These are phyloP conservation scores for Oligia fasciuncula DNA, from an alignment of 2,888 invertebrate species.

Conservation along the genomic window DNA sequence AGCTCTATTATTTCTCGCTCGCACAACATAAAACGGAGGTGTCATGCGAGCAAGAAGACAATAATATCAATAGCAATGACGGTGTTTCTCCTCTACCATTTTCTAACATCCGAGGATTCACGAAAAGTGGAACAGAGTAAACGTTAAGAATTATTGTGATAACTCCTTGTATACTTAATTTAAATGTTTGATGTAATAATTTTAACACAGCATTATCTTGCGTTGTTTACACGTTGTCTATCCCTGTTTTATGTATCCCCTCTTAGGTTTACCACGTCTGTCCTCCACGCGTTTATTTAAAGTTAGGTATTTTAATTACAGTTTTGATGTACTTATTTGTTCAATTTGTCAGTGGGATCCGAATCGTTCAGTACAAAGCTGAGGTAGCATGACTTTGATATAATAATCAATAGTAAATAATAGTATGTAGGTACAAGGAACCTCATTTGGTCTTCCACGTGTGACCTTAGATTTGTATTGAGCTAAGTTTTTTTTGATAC, in stretches of 20 bases:
- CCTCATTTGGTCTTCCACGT: slow-evolving; percentile 47
- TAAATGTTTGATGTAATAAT: slow-evolving; percentile 38
- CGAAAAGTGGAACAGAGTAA: slow-evolving; percentile 23
- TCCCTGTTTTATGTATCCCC: slow-evolving; percentile 9
- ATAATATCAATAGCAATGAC: neutral
- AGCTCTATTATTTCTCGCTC: neutral
- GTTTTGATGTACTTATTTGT: slow-evolving; percentile 38
- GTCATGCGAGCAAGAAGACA: slow-evolving; percentile 5
- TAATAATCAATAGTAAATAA: slow-evolving; percentile 41
- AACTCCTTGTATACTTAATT: slow-evolving; percentile 29
- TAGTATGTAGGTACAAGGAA: slow-evolving; percentile 24
- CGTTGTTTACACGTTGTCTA: slow-evolving; percentile 5
- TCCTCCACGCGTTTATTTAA: slow-evolving; percentile 20
- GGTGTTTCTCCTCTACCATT: neutral
- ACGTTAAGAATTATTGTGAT: slow-evolving; percentile 34
- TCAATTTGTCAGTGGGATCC: slow-evolving; percentile 42
- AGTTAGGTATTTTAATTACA: slow-evolving; percentile 17
- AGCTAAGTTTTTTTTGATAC: slow-evolving; percentile 41
- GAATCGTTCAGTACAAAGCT: slow-evolving; percentile 31
- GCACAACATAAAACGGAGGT: neutral
- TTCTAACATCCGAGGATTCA: neutral
- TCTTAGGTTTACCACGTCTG: slow-evolving; percentile 1
- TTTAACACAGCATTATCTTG: slow-evolving; percentile 32
- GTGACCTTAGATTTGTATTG: slow-evolving; percentile 36
- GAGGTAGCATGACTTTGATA: slow-evolving; percentile 5